phyloP scores from a whole-genome alignment of 2,888 invertebrate genomes.

The Microctonus aethiopoides region DNA sequence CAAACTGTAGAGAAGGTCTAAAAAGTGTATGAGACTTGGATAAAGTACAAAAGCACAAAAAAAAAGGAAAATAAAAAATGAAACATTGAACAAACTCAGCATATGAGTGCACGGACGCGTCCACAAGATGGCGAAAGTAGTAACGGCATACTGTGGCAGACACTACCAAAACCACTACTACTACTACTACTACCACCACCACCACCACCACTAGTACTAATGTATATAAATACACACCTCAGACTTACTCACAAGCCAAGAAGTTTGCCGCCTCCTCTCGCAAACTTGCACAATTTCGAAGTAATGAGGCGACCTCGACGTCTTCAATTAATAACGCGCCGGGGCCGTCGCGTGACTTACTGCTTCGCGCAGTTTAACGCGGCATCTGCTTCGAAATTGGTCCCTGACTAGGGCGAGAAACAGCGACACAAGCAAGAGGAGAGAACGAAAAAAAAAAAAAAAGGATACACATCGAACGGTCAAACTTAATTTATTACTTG shows the following conservation, averaged over 20 bases:
- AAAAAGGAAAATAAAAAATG: background rate
- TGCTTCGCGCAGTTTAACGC: slow-evolving; percentile 30
- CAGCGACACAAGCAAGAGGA: background rate
- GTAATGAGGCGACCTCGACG: slow-evolving; percentile 40
- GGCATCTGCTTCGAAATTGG: slow-evolving; percentile 29
- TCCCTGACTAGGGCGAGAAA: background rate
- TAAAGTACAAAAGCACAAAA: background rate
- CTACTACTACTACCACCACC: background rate
- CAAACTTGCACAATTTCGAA: slow-evolving; percentile 44
- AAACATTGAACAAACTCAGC: background rate
- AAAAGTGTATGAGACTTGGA: background rate
- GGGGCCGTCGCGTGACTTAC: slow-evolving; percentile 36
- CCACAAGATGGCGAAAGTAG: slow-evolving; percentile 1
- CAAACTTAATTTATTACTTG: background rate
- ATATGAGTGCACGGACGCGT: background rate
- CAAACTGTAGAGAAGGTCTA: background rate
- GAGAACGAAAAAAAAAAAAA: background rate
- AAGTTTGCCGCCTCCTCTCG: slow-evolving; percentile 32
- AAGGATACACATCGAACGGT: background rate
- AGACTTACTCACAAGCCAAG: slow-evolving; percentile 7
- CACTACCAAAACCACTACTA: background rate
- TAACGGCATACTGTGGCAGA: slow-evolving; percentile 5
- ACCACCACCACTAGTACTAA: background rate
- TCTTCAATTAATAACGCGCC: slow-evolving; percentile 44
- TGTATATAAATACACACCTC: background rate